A percentile compares a stretch with the other conserved stretches of the same genome.
phyloP scores from a whole-genome alignment of 2,797 vertebrate genomes.

The Gephyroberyx darwinii region DNA sequence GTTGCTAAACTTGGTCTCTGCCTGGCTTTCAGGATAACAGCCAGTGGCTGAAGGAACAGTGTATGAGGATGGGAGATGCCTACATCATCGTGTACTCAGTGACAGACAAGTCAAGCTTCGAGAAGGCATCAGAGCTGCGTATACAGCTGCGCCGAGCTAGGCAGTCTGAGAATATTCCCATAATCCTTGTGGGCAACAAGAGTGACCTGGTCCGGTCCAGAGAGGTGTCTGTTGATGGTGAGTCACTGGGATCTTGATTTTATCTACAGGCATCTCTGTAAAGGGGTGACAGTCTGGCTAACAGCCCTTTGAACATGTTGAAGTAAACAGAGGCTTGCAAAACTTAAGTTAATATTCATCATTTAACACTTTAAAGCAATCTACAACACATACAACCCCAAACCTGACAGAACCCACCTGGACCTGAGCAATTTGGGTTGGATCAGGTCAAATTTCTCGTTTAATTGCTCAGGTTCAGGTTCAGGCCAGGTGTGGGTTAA shows the following conservation, averaged over 20 bases:
- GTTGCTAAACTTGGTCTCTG: constrained; percentile 21
- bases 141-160: constrained; percentile 95
- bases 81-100: constrained; percentile 99
- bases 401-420: constrained; percentile 6
- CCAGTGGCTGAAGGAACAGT: constrained; percentile 95
- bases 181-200: constrained; percentile 99
- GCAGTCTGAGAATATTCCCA: constrained; percentile 96
- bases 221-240: constrained; percentile 96
- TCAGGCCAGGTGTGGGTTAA: background rate
- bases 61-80: constrained; percentile 98
- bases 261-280: background rate
- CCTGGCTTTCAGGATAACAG: constrained; percentile 86
- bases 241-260: constrained; percentile 60
- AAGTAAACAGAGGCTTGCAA: background rate
- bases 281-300: background rate
- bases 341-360: background rate
- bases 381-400: background rate
- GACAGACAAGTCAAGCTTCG: constrained; percentile 97
- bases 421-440: background rate
- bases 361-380: constrained; percentile 12
- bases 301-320: background rate
- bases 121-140: constrained; percentile 96
- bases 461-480: constrained; percentile 17
- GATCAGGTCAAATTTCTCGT: background rate
- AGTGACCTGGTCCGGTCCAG: constrained; percentile 96